Evolutionary conservation across 2,888 invertebrate species (phyloP).

Genomic region (Dolichopus griseipennis): DNA sequence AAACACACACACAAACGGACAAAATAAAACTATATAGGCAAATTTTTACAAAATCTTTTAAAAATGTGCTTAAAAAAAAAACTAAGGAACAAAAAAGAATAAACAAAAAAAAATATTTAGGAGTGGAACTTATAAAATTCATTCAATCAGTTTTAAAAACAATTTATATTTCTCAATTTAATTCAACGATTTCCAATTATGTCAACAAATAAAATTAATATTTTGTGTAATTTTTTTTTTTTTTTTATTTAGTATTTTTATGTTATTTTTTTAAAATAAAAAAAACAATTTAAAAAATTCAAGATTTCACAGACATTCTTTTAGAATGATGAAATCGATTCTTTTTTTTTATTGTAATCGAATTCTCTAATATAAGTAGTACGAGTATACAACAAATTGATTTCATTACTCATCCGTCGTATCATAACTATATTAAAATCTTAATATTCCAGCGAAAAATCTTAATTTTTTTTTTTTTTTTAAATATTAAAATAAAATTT

Average conservation of each 20-base stretch:
- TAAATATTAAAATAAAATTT: too few species aligned
- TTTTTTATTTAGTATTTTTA: too few species aligned
- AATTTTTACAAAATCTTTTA: too few species aligned
- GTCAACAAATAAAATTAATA: not conserved
- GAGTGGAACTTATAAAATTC: constrained; percentile 3
- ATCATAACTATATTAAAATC: not conserved
- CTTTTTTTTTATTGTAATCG: not conserved
- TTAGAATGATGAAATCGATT: not conserved
- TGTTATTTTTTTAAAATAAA: too few species aligned
- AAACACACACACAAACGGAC: too few species aligned
- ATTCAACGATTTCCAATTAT: not conserved
- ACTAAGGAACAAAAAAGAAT: too few species aligned
- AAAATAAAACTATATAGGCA: too few species aligned
- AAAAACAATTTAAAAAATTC: not conserved
- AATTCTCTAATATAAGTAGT: too few species aligned
- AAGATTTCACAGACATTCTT: not conserved
- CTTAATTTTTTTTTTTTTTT: too few species aligned
- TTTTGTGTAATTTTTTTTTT: too few species aligned
- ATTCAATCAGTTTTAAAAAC: not conserved
- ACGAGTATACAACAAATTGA: not conserved
- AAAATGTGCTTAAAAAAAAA: too few species aligned
- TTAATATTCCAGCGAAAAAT: too few species aligned
- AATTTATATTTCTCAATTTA: not conserved
- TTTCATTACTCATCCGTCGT: not conserved
- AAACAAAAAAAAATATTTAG: not conserved